phyloP scores from a whole-genome alignment of 2,888 invertebrate species.

The Rapana venosa region DNA sequence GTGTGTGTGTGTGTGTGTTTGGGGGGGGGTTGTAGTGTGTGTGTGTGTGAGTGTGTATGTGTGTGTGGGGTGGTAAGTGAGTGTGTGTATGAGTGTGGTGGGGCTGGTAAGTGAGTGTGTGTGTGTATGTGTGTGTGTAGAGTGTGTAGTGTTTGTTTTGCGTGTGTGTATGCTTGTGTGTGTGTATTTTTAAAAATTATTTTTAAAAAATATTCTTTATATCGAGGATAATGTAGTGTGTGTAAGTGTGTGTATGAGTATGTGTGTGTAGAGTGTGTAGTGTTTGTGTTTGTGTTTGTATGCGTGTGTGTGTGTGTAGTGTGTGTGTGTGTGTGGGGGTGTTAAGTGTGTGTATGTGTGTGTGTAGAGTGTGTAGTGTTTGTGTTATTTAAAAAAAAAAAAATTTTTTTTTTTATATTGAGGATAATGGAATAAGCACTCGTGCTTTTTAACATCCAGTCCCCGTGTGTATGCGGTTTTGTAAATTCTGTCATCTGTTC shows the following conservation, averaged over 20 bases:
- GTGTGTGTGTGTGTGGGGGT: not conserved
- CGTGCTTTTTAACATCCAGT: too few species aligned
- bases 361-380: too few species aligned
- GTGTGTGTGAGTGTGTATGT: not conserved
- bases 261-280: not conserved
- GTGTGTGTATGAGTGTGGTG: not conserved
- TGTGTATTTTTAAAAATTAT: not conserved
- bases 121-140: not conserved
- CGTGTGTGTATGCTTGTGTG: not conserved
- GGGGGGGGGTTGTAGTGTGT: not conserved
- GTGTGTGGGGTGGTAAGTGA: not conserved
- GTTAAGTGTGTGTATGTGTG: too few species aligned
- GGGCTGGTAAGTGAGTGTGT: not conserved
- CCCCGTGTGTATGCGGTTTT: too few species aligned
- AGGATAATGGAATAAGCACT: too few species aligned
- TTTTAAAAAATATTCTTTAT: too few species aligned
- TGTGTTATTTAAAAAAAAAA: too few species aligned
- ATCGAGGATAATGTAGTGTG: not conserved
- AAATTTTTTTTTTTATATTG: too few species aligned
- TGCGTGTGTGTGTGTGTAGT: not conserved
- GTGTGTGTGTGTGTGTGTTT: slow-evolving; percentile 3
- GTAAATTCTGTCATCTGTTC: too few species aligned
- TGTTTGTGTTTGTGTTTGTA: not conserved
- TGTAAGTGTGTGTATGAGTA: not conserved
- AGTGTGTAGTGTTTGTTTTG: not conserved